Percentiles rank a stretch among this genome's conserved stretches.
phyloP scores from a whole-genome alignment of 1,140 invertebrate species.

The Heliothis virescens region DNA sequence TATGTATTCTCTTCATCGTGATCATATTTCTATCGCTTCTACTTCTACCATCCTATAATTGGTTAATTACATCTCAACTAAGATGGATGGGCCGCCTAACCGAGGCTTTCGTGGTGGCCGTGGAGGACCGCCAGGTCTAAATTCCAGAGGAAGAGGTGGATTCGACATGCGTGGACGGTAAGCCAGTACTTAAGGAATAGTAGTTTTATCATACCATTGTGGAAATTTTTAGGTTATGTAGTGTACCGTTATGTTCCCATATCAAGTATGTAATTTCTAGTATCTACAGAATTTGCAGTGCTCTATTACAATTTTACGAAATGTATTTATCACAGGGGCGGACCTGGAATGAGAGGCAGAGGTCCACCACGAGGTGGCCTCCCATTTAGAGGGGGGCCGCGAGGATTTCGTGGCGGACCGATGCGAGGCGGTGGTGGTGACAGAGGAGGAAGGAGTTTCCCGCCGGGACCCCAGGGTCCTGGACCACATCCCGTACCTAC shows the following conservation, averaged over 20 bases:
- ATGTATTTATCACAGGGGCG: conserved; percentile 60
- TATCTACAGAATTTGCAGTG: too few relatives aligned
- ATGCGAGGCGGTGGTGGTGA: conserved; percentile 78
- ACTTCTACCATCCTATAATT: neutral
- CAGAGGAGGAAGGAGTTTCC: conserved; percentile 73
- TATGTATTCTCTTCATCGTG: too few relatives aligned
- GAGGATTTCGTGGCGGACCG: conserved; percentile 75
- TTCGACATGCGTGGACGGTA: conserved; percentile 83
- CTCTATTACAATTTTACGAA: neutral
- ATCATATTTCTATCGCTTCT: too few relatives aligned
- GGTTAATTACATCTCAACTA: neutral
- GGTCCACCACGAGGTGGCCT: conserved; percentile 66
- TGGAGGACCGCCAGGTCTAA: conserved; percentile 70
- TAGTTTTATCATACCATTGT: neutral
- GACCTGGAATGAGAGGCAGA: conserved; percentile 75
- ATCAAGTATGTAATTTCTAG: neutral
- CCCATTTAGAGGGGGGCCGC: conserved; percentile 63
- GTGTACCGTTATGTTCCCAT: neutral
- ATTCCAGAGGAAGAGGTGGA: conserved; percentile 70
- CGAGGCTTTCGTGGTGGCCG: conserved; percentile 79
- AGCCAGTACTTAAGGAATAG: neutral
- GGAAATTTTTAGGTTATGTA: conserved; percentile 19
- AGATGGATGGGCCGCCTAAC: conserved; percentile 75
- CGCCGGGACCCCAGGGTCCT: conserved; percentile 80
- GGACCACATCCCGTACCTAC: conserved; percentile 84